Evolutionary conservation across 2,113 vertebrate genomes (phyloP), one percentile per base, ranked within the genome.

Genomic region (Megaleporinus macrocephalus): DNA sequence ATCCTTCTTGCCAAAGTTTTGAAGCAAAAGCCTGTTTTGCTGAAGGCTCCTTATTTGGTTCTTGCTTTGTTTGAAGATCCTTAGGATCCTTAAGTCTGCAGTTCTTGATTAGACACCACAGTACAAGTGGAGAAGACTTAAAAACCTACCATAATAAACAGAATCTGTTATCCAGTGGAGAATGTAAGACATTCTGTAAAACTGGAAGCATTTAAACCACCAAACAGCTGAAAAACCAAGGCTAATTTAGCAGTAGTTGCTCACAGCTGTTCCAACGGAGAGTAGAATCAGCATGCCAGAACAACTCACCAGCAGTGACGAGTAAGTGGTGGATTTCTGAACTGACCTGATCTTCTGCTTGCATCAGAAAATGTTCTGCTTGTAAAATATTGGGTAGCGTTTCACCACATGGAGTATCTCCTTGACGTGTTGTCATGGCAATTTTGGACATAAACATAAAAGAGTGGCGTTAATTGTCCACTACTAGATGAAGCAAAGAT

Each of bases 391-490:
- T 41, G 30, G 29, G 30, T 30, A 30, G 5, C 15, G 18, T 55
- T 16, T 5, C 20, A 36, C 10, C 20, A 36, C 33, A 68, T 41
- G 22, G 13, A 27, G 49, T 27, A 10, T 41, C n/a, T 27, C 15
- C 20, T 71, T 30, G 44, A 44, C 11, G 16, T 62, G 68, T 59
- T 77, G 10, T 5, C 33, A 59, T 59, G 51, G 69, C 41, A 12
- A 41, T 66, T 55, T 44, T 68, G 62, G 36, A 68, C n/a, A 81
- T 41, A 55, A 44, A 6, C 29, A 66, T 68, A 68, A 68, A 36
- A 26, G 15, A n/a, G n/a, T n/a, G n/a, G n/a, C n/a, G n/a, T n/a
- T n/a, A n/a, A n/a, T n/a, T n/a, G n/a, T n/a, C n/a, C n/a, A n/a
- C n/a, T n/a, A n/a, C n/a, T n/a, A n/a, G n/a, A n/a, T n/a, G 11